Conservation (phyloP, 2,888 invertebrate genomes). For the Pyrrhosoma nymphula region DNA sequence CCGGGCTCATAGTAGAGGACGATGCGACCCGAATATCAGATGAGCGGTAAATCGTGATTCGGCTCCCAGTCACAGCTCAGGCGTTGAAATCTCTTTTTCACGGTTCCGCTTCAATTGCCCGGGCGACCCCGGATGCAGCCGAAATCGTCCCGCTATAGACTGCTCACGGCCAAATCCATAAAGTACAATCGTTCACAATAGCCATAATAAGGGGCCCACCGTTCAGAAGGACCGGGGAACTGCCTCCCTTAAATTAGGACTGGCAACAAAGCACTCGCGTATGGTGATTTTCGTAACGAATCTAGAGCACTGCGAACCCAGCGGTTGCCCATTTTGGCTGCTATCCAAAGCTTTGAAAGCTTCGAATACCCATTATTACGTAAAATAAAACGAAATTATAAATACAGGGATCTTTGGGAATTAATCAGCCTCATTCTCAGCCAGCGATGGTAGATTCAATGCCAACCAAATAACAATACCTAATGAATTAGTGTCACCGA, state of each 20-base stretch:
- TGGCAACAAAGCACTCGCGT: neutral
- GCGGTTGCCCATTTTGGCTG: too few species aligned
- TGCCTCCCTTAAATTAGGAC: neutral
- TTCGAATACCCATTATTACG: neutral
- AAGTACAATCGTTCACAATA: neutral
- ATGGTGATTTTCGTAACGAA: neutral
- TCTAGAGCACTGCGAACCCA: too few species aligned
- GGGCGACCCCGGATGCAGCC: neutral
- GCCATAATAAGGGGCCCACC: neutral
- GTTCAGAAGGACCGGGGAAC: neutral
- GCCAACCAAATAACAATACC: too few species aligned
- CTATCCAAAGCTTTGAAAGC: neutral
- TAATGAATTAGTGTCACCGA: too few species aligned
- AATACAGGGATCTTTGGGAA: too few species aligned
- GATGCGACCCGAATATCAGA: slow-evolving; percentile 5
- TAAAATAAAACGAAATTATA: too few species aligned
- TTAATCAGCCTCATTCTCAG: too few species aligned
- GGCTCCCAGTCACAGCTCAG: neutral
- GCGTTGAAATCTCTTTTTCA: slow-evolving; percentile 35
- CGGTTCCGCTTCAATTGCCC: neutral
- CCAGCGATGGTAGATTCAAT: too few species aligned
- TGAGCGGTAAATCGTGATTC: neutral
- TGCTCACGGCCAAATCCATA: neutral
- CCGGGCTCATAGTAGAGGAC: neutral
- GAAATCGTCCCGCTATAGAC: neutral